Percentiles rank a stretch among this genome's conserved stretches.
phyloP scores from a whole-genome alignment of 2,797 vertebrate species.

The Phoebastria nigripes region DNA sequence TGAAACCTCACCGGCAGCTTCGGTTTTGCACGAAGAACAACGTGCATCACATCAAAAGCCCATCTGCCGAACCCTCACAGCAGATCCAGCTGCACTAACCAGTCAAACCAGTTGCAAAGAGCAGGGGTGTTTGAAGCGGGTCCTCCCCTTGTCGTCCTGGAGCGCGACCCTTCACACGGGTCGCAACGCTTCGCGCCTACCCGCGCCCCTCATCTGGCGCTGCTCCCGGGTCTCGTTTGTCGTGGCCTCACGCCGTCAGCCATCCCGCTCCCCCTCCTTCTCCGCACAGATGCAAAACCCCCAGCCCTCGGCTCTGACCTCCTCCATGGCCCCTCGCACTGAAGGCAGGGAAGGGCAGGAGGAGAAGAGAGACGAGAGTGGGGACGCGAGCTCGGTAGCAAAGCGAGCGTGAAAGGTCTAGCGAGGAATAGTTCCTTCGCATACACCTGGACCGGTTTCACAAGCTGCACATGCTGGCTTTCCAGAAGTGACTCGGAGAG shows the following conservation, averaged over 20 bases:
- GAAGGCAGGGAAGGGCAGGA: neutral
- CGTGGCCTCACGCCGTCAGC: accelerated
- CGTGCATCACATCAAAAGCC: neutral
- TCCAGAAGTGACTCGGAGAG: neutral
- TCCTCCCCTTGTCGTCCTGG: accelerated
- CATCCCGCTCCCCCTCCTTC: no score
- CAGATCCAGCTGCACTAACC: neutral
- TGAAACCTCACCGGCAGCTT: neutral
- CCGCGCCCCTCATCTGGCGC: accelerated
- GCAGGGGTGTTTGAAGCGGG: accelerated
- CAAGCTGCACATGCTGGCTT: neutral
- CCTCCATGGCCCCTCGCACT: accelerated
- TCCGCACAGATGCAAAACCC: neutral
- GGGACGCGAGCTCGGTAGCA: accelerated
- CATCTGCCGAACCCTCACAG: accelerated
- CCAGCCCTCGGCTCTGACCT: neutral
- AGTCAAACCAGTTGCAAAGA: neutral
- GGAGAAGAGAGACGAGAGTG: neutral
- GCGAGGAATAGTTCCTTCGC: neutral
- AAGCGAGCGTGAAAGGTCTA: no score
- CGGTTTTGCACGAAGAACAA: accelerated
- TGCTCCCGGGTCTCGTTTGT: neutral
- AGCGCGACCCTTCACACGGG: accelerated
- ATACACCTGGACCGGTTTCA: accelerated
- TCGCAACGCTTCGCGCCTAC: accelerated